A percentile compares a stretch with the other conserved stretches of the same genome.
Conservation (phyloP, 2,113 vertebrate genomes). For the Uropsilus gracilis region DNA sequence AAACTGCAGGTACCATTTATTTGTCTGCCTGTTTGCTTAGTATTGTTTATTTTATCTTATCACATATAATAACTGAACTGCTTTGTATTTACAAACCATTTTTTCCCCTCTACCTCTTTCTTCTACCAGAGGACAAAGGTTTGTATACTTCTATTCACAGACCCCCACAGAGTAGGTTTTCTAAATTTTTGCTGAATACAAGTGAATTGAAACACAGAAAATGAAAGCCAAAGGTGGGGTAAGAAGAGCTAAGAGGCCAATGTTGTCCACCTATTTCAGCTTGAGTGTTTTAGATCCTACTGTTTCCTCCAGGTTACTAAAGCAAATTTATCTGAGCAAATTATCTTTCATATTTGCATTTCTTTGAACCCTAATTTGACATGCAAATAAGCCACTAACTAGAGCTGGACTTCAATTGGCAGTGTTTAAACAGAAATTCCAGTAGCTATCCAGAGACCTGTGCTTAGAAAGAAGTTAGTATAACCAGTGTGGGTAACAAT, state of each 20-base stretch:
- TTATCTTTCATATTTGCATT: constrained; percentile 78
- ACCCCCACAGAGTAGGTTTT: not conserved
- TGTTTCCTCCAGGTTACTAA: constrained; percentile 80
- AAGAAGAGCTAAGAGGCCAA: constrained; percentile 4
- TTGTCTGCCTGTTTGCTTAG: not conserved
- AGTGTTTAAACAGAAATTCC: constrained; percentile 76
- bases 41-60: not conserved
- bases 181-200: not conserved
- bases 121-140: not conserved
- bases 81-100: not conserved
- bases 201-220: not conserved
- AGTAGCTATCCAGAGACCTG: not conserved
- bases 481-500: not conserved
- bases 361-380: constrained; percentile 80
- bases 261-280: constrained; percentile 53
- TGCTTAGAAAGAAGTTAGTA: not conserved
- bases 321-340: constrained; percentile 79
- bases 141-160: not conserved
- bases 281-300: constrained; percentile 60
- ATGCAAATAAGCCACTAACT: constrained; percentile 78
- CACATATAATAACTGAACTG: not conserved
- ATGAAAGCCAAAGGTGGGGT: not conserved
- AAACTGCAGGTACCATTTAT: not conserved
- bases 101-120: not conserved
- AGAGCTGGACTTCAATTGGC: constrained; percentile 44